Base-by-base conservation (phyloP, 2,888 invertebrate species). In the Fragum whitleyi region DNA sequence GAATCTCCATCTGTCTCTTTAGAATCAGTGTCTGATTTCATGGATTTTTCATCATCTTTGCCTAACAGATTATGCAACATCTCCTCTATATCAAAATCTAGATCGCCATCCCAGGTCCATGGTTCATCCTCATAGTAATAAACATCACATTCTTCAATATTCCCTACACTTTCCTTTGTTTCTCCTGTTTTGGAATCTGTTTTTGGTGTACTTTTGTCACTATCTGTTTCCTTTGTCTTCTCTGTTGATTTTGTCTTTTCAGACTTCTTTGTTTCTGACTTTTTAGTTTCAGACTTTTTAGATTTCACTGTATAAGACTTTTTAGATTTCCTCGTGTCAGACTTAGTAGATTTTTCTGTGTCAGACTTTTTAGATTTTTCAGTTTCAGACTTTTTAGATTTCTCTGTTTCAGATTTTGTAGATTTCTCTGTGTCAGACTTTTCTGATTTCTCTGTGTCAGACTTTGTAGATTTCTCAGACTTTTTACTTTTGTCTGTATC, bases 111-210 rank as follows among this genome's bases (percentile, higher is more conserved):
- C 11, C 28, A 51, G n/a, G 26, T 32, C 81, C 81, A 81, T 11
- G 71, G 74, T 59, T 81, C 81, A 77, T 77, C 70, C 23, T 62
- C 70, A 68, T 70, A 81, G n/a, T 53, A 39, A 77, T 62, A 74
- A 11, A 26, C 53, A 5, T 77, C 74, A 74, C 77, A 79, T 19
- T 68, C n/a, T 23, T 68, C 70, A 16, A 62, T 65, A 47, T 61
- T 26, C 1, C 53, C 59, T n/a, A 28, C 21, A 53, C 55, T 28
- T n/a, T 1, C 36, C 32, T 61, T 36, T 19, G 28, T 23, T 21
- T n/a, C 47, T n/a, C 16, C 57, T 21, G 26, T 26, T 28, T 74
- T 53, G 14, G 36, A 61, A 1, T 23, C 53, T 65, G 32, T 42
- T 26, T 57, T 57, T 57, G 57, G 26, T 26, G 21, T 57, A 26